Conservation (phyloP, 2,113 vertebrate species). For the Eolophus roseicapilla region DNA sequence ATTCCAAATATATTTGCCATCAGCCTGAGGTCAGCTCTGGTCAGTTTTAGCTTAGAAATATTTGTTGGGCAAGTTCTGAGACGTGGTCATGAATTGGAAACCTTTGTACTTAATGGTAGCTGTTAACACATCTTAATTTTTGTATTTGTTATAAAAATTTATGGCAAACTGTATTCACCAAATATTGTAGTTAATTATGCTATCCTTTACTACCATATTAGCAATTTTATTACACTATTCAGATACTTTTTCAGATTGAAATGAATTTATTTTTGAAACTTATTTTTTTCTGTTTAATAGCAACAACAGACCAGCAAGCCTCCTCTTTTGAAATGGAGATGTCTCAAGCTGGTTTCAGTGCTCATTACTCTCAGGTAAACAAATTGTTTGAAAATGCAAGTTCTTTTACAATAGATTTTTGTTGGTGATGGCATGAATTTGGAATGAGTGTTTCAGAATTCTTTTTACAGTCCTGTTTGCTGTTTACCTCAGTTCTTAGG, state of each 20-base stretch:
- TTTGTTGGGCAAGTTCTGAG: constrained; percentile 13
- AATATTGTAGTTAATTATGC: not conserved
- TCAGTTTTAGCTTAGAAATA: constrained; percentile 26
- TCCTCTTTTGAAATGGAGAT: constrained; percentile 96
- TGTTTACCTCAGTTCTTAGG: not conserved
- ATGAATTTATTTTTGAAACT: not conserved
- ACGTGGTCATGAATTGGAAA: constrained; percentile 12
- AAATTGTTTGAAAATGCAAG: not conserved
- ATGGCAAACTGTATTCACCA: not conserved
- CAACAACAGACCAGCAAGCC: constrained; percentile 86
- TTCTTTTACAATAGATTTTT: not conserved
- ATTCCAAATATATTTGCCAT: constrained; percentile 54
- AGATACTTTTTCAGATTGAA: not conserved
- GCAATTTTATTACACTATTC: not conserved
- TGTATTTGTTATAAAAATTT: not conserved
- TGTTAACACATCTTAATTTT: not conserved
- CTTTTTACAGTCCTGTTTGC: not conserved
- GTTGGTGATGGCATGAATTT: not conserved
- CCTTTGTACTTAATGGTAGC: not conserved
- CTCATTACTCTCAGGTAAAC: constrained; percentile 88
- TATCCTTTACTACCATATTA: not conserved
- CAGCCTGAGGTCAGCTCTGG: constrained; percentile 26
- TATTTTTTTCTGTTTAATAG: constrained; percentile 62
- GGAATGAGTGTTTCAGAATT: not conserved
- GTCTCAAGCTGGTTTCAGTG: constrained; percentile 96